These are phyloP conservation scores for Octodon degus DNA, from an alignment of 2,113 vertebrate species.

Conservation along the genomic window DNA sequence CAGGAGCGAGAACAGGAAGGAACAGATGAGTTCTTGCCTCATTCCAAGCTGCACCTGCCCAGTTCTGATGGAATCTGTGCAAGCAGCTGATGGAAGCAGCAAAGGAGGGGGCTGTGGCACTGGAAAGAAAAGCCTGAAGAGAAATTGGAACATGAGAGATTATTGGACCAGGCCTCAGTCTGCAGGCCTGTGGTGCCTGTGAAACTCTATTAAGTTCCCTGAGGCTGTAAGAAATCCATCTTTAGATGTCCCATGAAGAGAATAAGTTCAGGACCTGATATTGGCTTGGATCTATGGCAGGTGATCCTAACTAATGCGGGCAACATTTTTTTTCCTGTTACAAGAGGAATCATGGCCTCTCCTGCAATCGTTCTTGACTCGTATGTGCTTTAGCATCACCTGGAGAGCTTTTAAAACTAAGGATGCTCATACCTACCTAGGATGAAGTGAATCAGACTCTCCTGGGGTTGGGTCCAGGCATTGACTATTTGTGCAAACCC, in stretches of 20 bases:
- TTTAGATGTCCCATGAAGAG: constrained; percentile 60
- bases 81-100: constrained; percentile 81
- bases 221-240: constrained; percentile 63
- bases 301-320: constrained; percentile 21
- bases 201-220: constrained; percentile 66
- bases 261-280: constrained; percentile 67
- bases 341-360: neutral
- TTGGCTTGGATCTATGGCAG: constrained; percentile 56
- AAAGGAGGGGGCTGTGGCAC: constrained; percentile 64
- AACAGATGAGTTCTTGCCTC: constrained; percentile 84
- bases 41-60: constrained; percentile 85
- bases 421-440: neutral
- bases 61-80: constrained; percentile 84
- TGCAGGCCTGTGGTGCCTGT: constrained; percentile 34
- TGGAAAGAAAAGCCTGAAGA: constrained; percentile 41
- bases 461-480: no score
- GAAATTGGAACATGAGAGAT: constrained; percentile 67
- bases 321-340: constrained; percentile 56
- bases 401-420: constrained; percentile 16
- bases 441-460: neutral
- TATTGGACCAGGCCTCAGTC: constrained; percentile 39
- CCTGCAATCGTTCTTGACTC: neutral
- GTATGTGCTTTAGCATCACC: neutral
- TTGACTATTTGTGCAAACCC: neutral
- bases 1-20: constrained; percentile 82